Conservation (phyloP, 2,797 vertebrate species). For the Helostoma temminkii region DNA sequence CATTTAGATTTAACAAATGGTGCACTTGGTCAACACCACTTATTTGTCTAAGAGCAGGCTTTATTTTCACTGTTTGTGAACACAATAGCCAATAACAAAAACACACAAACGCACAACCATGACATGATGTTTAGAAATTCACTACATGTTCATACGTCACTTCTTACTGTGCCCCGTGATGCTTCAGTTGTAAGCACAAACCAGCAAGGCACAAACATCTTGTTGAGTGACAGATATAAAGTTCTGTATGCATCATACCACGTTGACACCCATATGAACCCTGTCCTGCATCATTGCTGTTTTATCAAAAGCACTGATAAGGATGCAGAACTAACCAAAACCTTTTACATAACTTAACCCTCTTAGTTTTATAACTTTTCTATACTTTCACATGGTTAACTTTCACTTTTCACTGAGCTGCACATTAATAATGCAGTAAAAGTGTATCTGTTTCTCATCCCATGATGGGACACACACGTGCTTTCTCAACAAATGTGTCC, state of each 20-base stretch:
- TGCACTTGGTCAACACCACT: background rate
- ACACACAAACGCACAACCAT: too few species aligned
- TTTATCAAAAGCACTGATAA: slow-evolving; percentile 57
- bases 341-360: slow-evolving; percentile 44
- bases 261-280: slow-evolving; percentile 60
- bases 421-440: background rate
- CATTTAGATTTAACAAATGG: too few species aligned
- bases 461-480: slow-evolving; percentile 9
- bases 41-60: background rate
- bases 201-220: slow-evolving; percentile 4
- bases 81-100: background rate
- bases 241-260: slow-evolving; percentile 24
- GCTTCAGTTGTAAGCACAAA: background rate
- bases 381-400: slow-evolving; percentile 27
- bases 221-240: slow-evolving; percentile 17
- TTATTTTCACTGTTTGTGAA: background rate
- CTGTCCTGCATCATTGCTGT: slow-evolving; percentile 1
- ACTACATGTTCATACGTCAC: background rate
- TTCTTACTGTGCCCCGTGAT: background rate
- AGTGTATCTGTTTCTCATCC: slow-evolving; percentile 20
- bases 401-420: slow-evolving; percentile 14
- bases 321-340: slow-evolving; percentile 5
- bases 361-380: slow-evolving; percentile 36
- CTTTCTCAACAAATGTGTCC: slow-evolving; percentile 19
- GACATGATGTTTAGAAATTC: slow-evolving; percentile 9